Evolutionary conservation across 2,888 invertebrate species (phyloP).

Genomic region (Nemotelus pantherinus): DNA sequence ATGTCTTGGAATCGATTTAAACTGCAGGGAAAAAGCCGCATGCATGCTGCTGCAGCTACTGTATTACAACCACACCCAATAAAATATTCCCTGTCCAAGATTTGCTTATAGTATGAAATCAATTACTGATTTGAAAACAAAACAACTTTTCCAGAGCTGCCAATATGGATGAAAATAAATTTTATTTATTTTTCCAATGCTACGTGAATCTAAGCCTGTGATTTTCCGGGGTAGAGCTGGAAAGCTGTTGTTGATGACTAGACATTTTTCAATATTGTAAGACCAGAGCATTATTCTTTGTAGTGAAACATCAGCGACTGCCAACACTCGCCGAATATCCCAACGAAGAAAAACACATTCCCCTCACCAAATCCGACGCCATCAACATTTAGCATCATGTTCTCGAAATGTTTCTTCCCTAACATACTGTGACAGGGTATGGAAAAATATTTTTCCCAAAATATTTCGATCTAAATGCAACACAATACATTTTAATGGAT

Average conservation of each 20-base stretch:
- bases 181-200: no score
- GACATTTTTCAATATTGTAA: no score
- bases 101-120: slow-evolving; percentile 47
- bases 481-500: slow-evolving; percentile 48
- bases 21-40: slow-evolving; percentile 46
- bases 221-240: no score
- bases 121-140: slow-evolving; percentile 50
- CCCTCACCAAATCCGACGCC: slow-evolving; percentile 26
- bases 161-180: not conserved
- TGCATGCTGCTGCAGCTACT: slow-evolving; percentile 37
- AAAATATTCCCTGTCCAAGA: slow-evolving; percentile 18
- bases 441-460: slow-evolving; percentile 52
- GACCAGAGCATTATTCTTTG: no score
- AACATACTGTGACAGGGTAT: slow-evolving; percentile 50
- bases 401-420: slow-evolving; percentile 33
- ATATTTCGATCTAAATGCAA: slow-evolving; percentile 48
- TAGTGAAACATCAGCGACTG: not conserved
- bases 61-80: slow-evolving; percentile 46
- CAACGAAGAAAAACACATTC: not conserved
- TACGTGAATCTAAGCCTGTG: no score
- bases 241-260: no score
- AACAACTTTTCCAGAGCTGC: slow-evolving; percentile 25
- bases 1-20: slow-evolving; percentile 15
- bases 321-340: slow-evolving; percentile 7
- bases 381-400: slow-evolving; percentile 37